A percentile compares a stretch with the other conserved stretches of the same genome.
phyloP scores from a whole-genome alignment of 1,140 invertebrate genomes.

The Melitaea cinxia region DNA sequence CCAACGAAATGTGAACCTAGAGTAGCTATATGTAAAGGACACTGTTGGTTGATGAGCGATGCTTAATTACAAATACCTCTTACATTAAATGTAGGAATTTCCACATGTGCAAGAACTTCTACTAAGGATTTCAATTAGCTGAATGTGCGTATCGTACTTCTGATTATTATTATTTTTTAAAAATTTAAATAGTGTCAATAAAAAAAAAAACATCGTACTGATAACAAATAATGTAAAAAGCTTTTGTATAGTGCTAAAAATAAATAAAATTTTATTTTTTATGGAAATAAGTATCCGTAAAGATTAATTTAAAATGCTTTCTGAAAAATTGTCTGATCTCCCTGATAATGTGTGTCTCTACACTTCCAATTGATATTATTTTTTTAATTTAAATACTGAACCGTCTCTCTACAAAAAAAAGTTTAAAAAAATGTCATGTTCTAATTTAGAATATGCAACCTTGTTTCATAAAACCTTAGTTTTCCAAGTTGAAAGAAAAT shows the following conservation, averaged over 20 bases:
- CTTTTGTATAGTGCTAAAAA: too few species aligned
- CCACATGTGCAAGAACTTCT: background rate
- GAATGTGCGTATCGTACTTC: background rate
- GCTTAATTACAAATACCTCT: conserved; percentile 15
- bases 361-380: too few species aligned
- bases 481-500: conserved; percentile 20
- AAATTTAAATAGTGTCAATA: background rate
- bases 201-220: too few species aligned
- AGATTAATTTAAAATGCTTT: too few species aligned
- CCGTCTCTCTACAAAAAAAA: background rate
- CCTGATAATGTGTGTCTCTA: background rate
- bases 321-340: too few species aligned
- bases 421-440: background rate
- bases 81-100: background rate
- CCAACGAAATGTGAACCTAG: conserved; percentile 57
- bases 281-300: too few species aligned
- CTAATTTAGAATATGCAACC: background rate
- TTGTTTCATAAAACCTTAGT: background rate
- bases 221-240: too few species aligned
- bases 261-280: too few species aligned
- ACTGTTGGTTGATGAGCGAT: conserved; percentile 32
- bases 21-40: conserved; percentile 19
- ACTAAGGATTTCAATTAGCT: background rate
- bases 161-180: background rate
- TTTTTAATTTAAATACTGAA: background rate